Evolutionary conservation across 2,113 vertebrate genomes (phyloP).

Genomic region (Phocoena sinus): DNA sequence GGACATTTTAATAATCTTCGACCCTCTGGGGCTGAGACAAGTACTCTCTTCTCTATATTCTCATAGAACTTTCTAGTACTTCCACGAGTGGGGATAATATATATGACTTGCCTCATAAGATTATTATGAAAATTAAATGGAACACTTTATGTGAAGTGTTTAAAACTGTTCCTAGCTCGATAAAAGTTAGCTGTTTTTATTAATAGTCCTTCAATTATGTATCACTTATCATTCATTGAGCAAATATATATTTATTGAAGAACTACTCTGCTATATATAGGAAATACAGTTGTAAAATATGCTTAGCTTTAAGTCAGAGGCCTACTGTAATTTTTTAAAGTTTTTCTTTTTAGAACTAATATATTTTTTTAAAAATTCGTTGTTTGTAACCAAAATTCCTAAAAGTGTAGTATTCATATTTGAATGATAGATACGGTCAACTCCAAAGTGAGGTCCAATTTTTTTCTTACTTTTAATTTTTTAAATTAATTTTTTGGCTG

Average conservation of each 20-base stretch:
- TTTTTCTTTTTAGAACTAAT: neutral
- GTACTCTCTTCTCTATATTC: neutral
- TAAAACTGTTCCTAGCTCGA: neutral
- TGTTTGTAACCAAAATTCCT: neutral
- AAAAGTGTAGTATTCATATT: neutral
- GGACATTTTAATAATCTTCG: neutral
- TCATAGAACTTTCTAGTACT: neutral
- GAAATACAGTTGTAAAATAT: neutral
- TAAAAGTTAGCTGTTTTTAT: neutral
- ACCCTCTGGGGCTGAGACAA: neutral
- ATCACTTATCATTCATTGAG: neutral
- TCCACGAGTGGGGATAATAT: neutral
- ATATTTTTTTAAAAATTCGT: neutral
- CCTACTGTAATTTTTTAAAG: neutral
- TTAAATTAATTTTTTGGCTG: too few species aligned
- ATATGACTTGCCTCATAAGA: neutral
- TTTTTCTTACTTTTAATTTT: neutral
- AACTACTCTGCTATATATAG: neutral
- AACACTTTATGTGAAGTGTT: neutral
- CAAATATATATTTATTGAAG: neutral
- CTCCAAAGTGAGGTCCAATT: neutral
- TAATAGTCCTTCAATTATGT: neutral
- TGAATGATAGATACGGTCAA: neutral
- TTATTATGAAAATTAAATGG: neutral
- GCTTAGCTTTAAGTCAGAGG: neutral